Evolutionary conservation across 2,888 invertebrate species (phyloP).

Genomic region (Polydesmus complanatus): DNA sequence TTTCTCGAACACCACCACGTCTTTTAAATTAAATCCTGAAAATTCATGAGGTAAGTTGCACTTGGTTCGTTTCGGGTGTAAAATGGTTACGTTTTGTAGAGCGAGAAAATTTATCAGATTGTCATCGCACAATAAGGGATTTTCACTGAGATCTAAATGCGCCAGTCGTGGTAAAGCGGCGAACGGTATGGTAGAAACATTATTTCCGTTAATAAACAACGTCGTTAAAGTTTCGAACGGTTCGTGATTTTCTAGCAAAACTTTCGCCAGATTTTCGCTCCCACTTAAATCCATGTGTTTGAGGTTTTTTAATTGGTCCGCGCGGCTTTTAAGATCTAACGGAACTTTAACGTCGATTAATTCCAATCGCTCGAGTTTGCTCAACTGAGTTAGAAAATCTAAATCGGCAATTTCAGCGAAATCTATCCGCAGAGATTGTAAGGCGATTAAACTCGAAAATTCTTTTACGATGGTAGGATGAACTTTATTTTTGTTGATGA

Average conservation of each 20-base stretch:
- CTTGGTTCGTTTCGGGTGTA: background rate
- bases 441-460: background rate
- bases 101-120: background rate
- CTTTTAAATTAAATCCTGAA: background rate
- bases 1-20: background rate
- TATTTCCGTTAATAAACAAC: background rate
- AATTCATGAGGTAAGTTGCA: background rate
- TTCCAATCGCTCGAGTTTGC: background rate
- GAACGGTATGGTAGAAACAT: background rate
- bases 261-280: background rate
- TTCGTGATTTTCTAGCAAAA: background rate
- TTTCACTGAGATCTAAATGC: background rate
- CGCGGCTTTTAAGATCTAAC: background rate
- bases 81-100: background rate
- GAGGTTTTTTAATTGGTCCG: background rate
- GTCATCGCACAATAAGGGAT: background rate
- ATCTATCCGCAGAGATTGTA: background rate
- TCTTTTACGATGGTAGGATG: background rate
- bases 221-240: background rate
- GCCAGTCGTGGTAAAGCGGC: background rate
- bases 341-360: background rate
- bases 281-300: background rate
- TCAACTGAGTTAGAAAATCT: background rate
- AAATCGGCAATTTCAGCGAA: background rate
- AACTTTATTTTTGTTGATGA: background rate